Conservation (phyloP, 2,113 vertebrate genomes). For the Gadus macrocephalus region DNA sequence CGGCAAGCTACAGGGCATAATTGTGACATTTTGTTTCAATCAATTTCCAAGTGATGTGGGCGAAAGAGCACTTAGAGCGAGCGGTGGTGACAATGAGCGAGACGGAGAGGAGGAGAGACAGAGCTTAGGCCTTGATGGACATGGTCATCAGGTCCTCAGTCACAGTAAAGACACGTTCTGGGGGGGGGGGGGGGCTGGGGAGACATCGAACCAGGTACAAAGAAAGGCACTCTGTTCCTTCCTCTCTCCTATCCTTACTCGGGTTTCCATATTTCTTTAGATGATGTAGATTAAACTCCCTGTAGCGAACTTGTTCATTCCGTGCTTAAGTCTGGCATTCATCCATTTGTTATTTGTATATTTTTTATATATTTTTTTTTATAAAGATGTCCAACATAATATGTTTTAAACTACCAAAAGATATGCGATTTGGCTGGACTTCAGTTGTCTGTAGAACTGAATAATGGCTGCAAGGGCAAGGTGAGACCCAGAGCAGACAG, state of each 20-base stretch:
- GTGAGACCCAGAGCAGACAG: too few species aligned
- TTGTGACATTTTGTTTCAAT: conserved; percentile 84
- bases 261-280: too few species aligned
- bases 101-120: conserved; percentile 45
- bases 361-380: not conserved
- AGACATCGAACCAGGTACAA: not conserved
- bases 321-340: conserved; percentile 1
- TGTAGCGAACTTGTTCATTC: conserved; percentile 7
- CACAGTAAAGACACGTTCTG: conserved; percentile 45
- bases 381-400: too few species aligned
- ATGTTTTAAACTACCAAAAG: too few species aligned
- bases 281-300: conserved; percentile 26
- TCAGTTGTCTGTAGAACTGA: too few species aligned
- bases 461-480: too few species aligned
- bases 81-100: conserved; percentile 61
- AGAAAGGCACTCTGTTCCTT: conserved; percentile 16
- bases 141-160: conserved; percentile 56
- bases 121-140: conserved; percentile 51
- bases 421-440: too few species aligned
- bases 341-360: conserved; percentile 1
- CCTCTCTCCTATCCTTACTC: conserved; percentile 19
- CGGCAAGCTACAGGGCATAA: conserved; percentile 75
- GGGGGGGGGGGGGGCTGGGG: conserved; percentile 15
- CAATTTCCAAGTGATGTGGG: conserved; percentile 74
- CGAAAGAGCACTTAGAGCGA: conserved; percentile 75